Base-by-base conservation (phyloP, 2,113 vertebrate species). In the Ifrita kowaldi region DNA sequence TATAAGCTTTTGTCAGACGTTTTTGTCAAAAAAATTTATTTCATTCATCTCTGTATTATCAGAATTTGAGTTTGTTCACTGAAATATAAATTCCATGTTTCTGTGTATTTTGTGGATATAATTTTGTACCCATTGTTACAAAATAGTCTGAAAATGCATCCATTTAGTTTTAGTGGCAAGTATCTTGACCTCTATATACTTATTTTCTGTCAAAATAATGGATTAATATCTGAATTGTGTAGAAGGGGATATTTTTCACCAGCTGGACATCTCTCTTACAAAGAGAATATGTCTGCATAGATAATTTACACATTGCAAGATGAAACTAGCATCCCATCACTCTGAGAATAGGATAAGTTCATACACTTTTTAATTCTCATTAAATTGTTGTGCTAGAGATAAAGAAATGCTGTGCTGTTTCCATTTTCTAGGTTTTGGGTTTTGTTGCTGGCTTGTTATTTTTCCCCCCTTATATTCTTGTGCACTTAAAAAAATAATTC, bases 401-500 rank as follows among this genome's bases (percentile, higher is more conserved):
- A 39, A 84, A 96, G 75, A 91, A 59, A 91, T 80, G 59, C 44
- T 90, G n/a, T 65, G 24, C 22, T 57, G 6, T 59, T 75, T 90
- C 55, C 55, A 14, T n/a, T 85, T 82, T 73, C 65, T 52, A 15
- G 11, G 11, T 67, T 91, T 87, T 65, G 21, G 17, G 11, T 27
- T 76, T 91, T 88, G 37, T 42, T 96, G 22, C 15, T 52, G 24
- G 2, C 19, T 75, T 90, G 5, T 8, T 71, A 94, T 94, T 83
- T 41, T 16, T 1, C 13, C 63, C 35, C 56, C 18, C 11, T 92
- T 94, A 87, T 5, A 86, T 91, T 97, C 59, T 92, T 86, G 14
- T 62, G 75, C 63, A 79, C 77, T 95, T 95, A 65, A 89, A 94
- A 94, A 89, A 83, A 87, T 75, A 93, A 96, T 85, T 94, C 76